phyloP scores from a whole-genome alignment of 2,888 invertebrate species.

The Lottia scabra region DNA sequence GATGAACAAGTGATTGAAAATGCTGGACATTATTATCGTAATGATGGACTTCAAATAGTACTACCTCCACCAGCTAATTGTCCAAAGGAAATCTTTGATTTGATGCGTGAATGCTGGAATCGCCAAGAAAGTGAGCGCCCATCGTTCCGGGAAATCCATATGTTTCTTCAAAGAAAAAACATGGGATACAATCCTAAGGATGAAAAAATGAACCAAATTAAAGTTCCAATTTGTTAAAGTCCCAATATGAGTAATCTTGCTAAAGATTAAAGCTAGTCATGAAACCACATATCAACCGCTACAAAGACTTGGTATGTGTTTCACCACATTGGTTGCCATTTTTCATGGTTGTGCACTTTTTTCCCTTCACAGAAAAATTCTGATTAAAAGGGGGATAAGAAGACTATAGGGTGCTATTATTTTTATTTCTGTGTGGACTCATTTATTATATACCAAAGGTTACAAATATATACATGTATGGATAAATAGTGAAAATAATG shows the following conservation, averaged over 20 bases:
- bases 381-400: slow-evolving; percentile 10
- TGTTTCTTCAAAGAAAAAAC: slow-evolving; percentile 77
- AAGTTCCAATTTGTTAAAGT: slow-evolving; percentile 59
- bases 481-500: background rate
- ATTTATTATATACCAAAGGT: slow-evolving; percentile 24
- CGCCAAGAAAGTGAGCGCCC: slow-evolving; percentile 84
- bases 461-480: background rate
- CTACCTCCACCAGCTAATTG: slow-evolving; percentile 82
- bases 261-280: slow-evolving; percentile 18
- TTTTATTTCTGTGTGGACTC: slow-evolving; percentile 11
- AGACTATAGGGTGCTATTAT: slow-evolving; percentile 22
- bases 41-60: slow-evolving; percentile 72
- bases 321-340: slow-evolving; percentile 17
- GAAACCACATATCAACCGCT: slow-evolving; percentile 18
- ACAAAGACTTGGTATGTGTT: slow-evolving; percentile 11
- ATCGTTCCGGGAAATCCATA: slow-evolving; percentile 87
- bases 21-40: slow-evolving; percentile 81
- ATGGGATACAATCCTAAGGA: slow-evolving; percentile 69
- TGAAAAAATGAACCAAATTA: slow-evolving; percentile 61
- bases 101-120: slow-evolving; percentile 94
- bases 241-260: background rate
- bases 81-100: slow-evolving; percentile 88
- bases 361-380: slow-evolving; percentile 11
- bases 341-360: slow-evolving; percentile 23
- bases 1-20: slow-evolving; percentile 87